Conservation (phyloP, 2,113 vertebrate genomes). For the Typhlomys cinereus region DNA sequence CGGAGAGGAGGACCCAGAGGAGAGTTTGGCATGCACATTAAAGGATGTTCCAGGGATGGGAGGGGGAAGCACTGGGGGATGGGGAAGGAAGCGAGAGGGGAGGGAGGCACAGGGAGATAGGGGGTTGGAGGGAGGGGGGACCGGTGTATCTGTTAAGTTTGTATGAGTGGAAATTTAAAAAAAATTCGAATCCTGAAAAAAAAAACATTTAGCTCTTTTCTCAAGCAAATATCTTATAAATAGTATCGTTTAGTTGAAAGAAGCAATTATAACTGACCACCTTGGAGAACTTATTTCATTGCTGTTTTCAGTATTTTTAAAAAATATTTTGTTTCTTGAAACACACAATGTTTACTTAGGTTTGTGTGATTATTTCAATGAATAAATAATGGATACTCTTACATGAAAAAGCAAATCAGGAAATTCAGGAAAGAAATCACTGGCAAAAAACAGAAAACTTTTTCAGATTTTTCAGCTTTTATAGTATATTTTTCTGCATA, state of each 20-base stretch:
- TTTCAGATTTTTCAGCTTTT: neutral
- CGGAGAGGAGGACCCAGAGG: no score
- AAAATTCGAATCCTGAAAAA: no score
- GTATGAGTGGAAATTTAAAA: no score
- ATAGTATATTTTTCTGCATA: neutral
- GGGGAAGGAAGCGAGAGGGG: no score
- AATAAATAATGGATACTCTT: neutral
- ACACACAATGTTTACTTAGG: neutral
- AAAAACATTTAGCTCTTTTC: neutral
- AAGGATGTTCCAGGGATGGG: no score
- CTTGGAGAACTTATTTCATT: conserved; percentile 9
- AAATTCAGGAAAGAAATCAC: conserved; percentile 11
- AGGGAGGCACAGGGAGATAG: no score
- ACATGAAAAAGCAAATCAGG: neutral
- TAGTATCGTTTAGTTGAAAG: neutral
- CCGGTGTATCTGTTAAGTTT: no score
- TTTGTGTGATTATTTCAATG: neutral
- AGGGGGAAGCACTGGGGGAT: no score
- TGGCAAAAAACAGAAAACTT: neutral
- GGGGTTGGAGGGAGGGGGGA: no score
- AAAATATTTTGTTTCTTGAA: neutral
- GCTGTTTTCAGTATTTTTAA: neutral
- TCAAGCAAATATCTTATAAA: conserved; percentile 35
- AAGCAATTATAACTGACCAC: neutral
- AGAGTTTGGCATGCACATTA: no score